Conservation (phyloP, 2,797 vertebrate genomes). For the Pseudochirops cupreus region DNA sequence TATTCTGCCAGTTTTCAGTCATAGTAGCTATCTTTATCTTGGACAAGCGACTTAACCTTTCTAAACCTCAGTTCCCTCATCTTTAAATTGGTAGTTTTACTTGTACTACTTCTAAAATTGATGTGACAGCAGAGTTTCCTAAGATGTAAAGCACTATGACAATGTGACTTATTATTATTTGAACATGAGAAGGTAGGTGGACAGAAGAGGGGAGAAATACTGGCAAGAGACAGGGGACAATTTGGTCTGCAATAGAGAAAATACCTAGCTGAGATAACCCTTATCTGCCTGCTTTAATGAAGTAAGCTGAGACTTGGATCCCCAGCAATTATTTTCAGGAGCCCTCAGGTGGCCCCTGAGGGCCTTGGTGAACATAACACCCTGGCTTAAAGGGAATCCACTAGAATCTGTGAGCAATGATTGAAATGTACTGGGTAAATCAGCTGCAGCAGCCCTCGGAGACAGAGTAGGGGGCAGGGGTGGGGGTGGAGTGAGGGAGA, state of each 20-base stretch:
- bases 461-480: neutral
- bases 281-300: neutral
- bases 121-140: neutral
- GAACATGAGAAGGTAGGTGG: neutral
- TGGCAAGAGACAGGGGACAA: neutral
- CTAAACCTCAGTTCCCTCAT: neutral
- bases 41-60: neutral
- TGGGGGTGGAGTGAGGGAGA: neutral
- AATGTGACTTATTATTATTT: neutral
- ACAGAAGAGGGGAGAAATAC: neutral
- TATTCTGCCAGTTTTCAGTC: neutral
- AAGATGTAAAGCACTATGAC: neutral
- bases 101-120: neutral
- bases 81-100: neutral
- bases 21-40: neutral
- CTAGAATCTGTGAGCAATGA: neutral
- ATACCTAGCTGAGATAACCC: neutral
- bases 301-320: neutral
- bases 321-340: neutral
- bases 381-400: conserved; percentile 7
- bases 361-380: neutral
- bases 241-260: neutral
- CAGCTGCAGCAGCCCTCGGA: neutral
- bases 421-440: neutral
- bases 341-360: neutral